Evolutionary conservation across 2,797 vertebrate genomes (phyloP), one percentile per base, ranked within the genome.

Genomic region (Sebastolobus altivelis): DNA sequence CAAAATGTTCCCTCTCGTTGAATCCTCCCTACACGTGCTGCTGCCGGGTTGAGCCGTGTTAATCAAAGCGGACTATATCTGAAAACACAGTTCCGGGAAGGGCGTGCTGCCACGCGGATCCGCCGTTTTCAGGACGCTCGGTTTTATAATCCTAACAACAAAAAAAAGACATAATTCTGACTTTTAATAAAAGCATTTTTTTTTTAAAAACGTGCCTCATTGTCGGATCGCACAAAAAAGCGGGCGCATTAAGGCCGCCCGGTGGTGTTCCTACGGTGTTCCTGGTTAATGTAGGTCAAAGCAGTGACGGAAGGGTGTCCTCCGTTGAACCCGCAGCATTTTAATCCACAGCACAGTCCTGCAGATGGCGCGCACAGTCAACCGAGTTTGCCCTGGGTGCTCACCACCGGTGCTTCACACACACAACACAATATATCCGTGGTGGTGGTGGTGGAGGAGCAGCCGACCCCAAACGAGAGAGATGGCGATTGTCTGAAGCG

Each of bases 201-300:
- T 54, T 31, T 25, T 5, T 14, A 14, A n/a, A 52, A 55, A 16
- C 73, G 65, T 18, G 70, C 43, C 46, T 66, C 52, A 12, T 73
- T 37, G 77, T 20, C 58, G 54, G 72, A 38, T 68, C 46, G 54
- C 72, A 75, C 25, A 25, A 25, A 43, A 43, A 37, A 22, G 13
- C 67, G 6, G 59, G 59, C 80, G 82, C 82, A 80, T 84, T 82
- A 77, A 84, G 83, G 88, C 90, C 88, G 75, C 82, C 29, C 29
- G 67, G 74, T 62, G 73, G 79, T 73, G 87, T 86, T 83, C 85
- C 84, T 84, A 52, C 72, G 56, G 65, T 83, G 88, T 83, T 90
- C 85, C 83, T 88, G 88, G 80, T 89, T 92, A 92, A 94, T 93
- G 92, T 94, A 94, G 94, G 94, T 95, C 93, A 95, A 92, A 93